These are phyloP conservation scores for Poecilia velifera DNA, from an alignment of 2,797 vertebrate species.

Conservation along the genomic window DNA sequence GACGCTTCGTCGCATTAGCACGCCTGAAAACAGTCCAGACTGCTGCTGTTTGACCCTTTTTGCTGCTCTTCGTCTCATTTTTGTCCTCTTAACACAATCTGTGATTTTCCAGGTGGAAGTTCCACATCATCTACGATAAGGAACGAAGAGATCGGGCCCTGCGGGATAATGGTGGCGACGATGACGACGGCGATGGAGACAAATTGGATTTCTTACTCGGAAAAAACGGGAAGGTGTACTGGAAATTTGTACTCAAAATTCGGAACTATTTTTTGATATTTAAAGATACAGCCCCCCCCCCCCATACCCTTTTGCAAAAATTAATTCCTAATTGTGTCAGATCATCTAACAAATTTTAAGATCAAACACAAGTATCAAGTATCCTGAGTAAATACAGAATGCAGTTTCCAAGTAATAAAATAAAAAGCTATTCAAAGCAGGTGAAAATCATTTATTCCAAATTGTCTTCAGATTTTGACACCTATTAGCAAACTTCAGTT, in stretches of 20 bases:
- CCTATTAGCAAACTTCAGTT: background rate
- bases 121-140: slow-evolving; percentile 65
- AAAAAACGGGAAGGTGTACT: slow-evolving; percentile 36
- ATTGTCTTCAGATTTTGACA: slow-evolving; percentile 15
- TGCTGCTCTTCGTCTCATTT: background rate
- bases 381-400: background rate
- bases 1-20: slow-evolving; percentile 38
- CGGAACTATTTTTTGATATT: slow-evolving; percentile 9
- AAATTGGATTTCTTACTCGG: slow-evolving; percentile 39
- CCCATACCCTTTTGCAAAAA: background rate
- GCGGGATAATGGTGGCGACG: slow-evolving; percentile 1
- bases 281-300: background rate
- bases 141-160: background rate
- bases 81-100: slow-evolving; percentile 7
- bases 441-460: background rate
- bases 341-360: background rate
- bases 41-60: background rate
- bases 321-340: background rate
- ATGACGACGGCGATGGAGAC: slow-evolving; percentile 1
- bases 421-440: background rate
- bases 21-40: background rate
- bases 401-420: background rate
- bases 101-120: slow-evolving; percentile 70
- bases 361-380: background rate
- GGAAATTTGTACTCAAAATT: slow-evolving; percentile 62